Conservation (phyloP, 2,888 invertebrate species). For the Coronaproctus castanopsis region DNA sequence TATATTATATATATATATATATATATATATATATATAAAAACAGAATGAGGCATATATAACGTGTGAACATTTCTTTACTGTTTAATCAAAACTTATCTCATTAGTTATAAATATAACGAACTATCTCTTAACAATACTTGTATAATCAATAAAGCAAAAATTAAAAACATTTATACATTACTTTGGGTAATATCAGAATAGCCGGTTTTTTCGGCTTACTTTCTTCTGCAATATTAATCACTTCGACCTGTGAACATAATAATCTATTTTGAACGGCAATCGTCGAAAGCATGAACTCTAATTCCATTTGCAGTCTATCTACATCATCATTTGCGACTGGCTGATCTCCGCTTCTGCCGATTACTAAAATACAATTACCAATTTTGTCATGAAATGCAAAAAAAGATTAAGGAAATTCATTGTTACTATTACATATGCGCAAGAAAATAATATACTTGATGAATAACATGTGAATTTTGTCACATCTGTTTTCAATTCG, state of each 20-base stretch:
- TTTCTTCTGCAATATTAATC: conserved; percentile 20
- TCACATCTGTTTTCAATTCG: conserved; percentile 4
- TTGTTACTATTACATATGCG: background rate
- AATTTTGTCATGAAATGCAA: no score
- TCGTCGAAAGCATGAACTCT: conserved; percentile 63
- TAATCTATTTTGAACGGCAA: conserved; percentile 54
- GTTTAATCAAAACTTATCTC: no score
- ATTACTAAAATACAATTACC: background rate
- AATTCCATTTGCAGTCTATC: conserved; percentile 70
- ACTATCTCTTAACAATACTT: no score
- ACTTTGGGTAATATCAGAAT: conserved; percentile 10
- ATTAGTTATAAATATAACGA: no score
- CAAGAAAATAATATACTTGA: background rate
- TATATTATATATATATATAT: no score
- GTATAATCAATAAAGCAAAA: no score
- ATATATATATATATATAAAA: no score
- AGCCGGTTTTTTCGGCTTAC: conserved; percentile 17
- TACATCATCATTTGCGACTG: conserved; percentile 47
- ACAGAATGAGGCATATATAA: no score
- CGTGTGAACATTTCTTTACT: no score
- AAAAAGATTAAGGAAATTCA: no score
- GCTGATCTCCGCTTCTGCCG: background rate
- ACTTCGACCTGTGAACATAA: conserved; percentile 46
- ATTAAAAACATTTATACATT: no score
- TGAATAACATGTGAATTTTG: background rate